Evolutionary conservation across 2,888 invertebrate genomes (phyloP).

Genomic region (Anagyrus pseudococci): DNA sequence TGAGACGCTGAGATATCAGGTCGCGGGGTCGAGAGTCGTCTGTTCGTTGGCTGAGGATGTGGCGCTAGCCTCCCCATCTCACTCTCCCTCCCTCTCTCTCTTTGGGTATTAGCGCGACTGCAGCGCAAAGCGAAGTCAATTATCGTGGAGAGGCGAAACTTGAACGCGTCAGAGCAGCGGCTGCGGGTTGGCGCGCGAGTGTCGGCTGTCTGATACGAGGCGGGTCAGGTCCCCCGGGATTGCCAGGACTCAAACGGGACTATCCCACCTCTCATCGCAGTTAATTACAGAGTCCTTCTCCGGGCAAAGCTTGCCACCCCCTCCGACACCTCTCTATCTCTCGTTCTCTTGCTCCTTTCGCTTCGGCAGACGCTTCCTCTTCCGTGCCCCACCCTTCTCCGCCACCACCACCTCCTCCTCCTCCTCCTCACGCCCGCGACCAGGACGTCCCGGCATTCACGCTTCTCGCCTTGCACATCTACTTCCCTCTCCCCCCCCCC

Average conservation of each 20-base stretch:
- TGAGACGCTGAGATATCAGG: no score
- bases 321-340: slow-evolving; percentile 18
- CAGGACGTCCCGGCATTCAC: slow-evolving; percentile 18
- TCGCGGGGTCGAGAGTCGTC: no score
- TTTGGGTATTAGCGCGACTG: slow-evolving; percentile 54
- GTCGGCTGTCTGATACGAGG: slow-evolving; percentile 59
- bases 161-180: no score
- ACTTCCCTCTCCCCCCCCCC: not conserved
- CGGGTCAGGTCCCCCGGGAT: slow-evolving; percentile 58
- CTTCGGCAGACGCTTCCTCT: no score
- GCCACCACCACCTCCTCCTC: no score
- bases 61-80: no score
- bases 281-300: slow-evolving; percentile 57
- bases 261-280: slow-evolving; percentile 52
- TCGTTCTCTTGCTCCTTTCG: slow-evolving; percentile 2
- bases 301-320: slow-evolving; percentile 31
- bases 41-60: no score
- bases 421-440: not conserved
- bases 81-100: no score
- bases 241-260: slow-evolving; percentile 57
- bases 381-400: no score
- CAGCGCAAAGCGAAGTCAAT: slow-evolving; percentile 54
- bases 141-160: slow-evolving; percentile 60
- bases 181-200: slow-evolving; percentile 53
- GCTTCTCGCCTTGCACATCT: slow-evolving; percentile 12